Conservation (phyloP, 2,888 invertebrate genomes). For the Zele albiditarsus region DNA sequence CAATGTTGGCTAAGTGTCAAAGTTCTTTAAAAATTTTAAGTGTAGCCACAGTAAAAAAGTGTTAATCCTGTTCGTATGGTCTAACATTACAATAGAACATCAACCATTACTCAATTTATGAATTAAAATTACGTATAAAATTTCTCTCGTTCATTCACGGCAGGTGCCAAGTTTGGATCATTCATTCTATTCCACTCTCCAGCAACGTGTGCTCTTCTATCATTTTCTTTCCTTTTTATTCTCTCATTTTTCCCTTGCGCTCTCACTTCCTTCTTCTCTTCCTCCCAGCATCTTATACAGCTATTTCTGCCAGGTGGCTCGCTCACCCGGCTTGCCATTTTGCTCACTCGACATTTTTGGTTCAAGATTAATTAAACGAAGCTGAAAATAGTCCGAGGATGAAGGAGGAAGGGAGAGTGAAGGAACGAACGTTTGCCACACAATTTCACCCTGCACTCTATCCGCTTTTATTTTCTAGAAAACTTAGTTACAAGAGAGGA, state of each 20-base stretch:
- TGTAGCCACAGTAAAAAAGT: too few species aligned
- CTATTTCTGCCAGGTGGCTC: constrained; percentile 68
- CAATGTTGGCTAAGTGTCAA: too few species aligned
- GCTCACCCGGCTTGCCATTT: constrained; percentile 55
- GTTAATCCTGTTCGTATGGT: too few species aligned
- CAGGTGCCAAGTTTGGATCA: constrained; percentile 61
- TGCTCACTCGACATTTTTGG: constrained; percentile 64
- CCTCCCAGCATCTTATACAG: constrained; percentile 41
- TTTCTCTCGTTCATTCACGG: constrained; percentile 27
- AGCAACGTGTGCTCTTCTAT: background rate
- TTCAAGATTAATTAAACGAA: constrained; percentile 69
- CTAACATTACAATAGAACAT: too few species aligned
- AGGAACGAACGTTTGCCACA: background rate
- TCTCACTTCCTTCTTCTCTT: constrained; percentile 52
- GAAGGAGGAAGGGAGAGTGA: constrained; percentile 25
- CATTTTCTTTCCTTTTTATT: background rate
- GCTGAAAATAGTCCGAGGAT: constrained; percentile 64
- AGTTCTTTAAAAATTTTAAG: too few species aligned
- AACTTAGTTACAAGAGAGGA: constrained; percentile 18
- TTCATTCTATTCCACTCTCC: background rate
- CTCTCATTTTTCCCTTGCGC: background rate
- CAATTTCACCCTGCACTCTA: constrained; percentile 10
- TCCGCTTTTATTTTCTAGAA: background rate
- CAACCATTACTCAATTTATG: too few species aligned
- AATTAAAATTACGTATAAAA: too few species aligned